These are phyloP conservation scores for Ahaetulla prasina DNA, from an alignment of 2,113 vertebrate species.

Conservation along the genomic window DNA sequence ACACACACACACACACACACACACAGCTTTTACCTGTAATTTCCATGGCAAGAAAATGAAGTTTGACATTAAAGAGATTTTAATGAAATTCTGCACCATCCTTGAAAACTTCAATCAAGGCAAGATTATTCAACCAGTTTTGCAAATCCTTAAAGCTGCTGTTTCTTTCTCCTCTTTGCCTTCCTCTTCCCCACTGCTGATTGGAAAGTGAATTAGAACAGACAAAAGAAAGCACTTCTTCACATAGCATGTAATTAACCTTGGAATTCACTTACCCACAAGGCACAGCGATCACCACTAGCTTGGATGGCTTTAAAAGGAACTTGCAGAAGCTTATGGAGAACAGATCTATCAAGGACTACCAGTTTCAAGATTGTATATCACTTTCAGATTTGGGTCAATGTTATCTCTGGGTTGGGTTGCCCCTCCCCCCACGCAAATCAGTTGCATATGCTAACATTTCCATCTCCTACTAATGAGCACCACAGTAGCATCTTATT, in stretches of 20 bases:
- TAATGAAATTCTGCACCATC: constrained; percentile 1
- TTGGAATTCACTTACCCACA: not conserved
- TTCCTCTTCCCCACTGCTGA: not conserved
- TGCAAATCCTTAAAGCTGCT: not conserved
- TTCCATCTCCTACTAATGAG: not conserved
- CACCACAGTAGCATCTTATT: not conserved
- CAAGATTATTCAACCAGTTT: not conserved
- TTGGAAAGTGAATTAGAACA: not conserved
- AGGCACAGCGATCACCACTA: not conserved
- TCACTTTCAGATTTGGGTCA: not conserved
- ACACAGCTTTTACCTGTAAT: too few species aligned
- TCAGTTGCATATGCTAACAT: not conserved
- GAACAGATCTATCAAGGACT: not conserved
- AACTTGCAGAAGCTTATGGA: not conserved
- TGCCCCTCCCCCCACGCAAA: not conserved
- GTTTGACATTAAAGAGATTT: not conserved
- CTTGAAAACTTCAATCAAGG: constrained; percentile 36
- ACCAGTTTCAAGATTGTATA: not conserved
- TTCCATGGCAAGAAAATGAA: constrained; percentile 24
- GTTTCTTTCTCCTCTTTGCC: not conserved
- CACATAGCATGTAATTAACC: not conserved
- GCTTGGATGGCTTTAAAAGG: not conserved
- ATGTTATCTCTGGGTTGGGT: not conserved
- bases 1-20: too few species aligned
- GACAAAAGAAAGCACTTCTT: not conserved